A percentile compares a stretch with the other conserved stretches of the same genome.
Evolutionary conservation across 2,888 invertebrate species (phyloP).

Genomic region (Drosophila borborema): DNA sequence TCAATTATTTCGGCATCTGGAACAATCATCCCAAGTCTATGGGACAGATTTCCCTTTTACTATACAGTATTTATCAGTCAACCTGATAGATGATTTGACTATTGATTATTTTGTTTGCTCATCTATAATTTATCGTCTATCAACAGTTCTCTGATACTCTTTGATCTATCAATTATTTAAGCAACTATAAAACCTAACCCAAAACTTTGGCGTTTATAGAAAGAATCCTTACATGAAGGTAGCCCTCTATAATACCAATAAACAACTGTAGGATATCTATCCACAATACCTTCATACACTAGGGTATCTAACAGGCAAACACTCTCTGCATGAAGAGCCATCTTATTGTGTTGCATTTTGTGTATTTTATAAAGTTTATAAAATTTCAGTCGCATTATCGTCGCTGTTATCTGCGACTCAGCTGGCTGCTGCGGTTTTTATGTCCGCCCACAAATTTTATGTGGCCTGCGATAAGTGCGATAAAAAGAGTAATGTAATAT

Average conservation of each 20-base stretch:
- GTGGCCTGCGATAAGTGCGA: slow-evolving; percentile 71
- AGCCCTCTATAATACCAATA: neutral
- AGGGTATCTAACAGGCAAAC: slow-evolving; percentile 20
- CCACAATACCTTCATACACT: neutral
- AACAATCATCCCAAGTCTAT: neutral
- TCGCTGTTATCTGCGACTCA: slow-evolving; percentile 54
- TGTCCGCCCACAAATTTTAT: slow-evolving; percentile 80
- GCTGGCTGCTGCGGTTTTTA: slow-evolving; percentile 50
- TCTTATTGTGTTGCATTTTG: slow-evolving; percentile 7
- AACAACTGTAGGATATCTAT: neutral
- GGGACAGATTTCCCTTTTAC: no score
- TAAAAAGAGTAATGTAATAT: slow-evolving; percentile 39
- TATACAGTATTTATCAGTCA: no score
- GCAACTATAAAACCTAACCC: no score
- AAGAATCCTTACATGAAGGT: neutral
- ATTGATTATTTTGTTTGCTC: no score
- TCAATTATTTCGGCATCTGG: neutral
- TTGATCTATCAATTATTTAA: neutral
- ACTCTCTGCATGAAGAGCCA: no score
- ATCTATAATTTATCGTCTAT: neutral
- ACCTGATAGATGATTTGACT: no score
- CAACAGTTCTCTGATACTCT: neutral
- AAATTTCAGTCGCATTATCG: slow-evolving; percentile 56
- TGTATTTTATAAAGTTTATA: slow-evolving; percentile 19
- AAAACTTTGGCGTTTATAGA: neutral